Evolutionary conservation across 2,113 vertebrate genomes (phyloP).

Genomic region (Cavia aperea): DNA sequence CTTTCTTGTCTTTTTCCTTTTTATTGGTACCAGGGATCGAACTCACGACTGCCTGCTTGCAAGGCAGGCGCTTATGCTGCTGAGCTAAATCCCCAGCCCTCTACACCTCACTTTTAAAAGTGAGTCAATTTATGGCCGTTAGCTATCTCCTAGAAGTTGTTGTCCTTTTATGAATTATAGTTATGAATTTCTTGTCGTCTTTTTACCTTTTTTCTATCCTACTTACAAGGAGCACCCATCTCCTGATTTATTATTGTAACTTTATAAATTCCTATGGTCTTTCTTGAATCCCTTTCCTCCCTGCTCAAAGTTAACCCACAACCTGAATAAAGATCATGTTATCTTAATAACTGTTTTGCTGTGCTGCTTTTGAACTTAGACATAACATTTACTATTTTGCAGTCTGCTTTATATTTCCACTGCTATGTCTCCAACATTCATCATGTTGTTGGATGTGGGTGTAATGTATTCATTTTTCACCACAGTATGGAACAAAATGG

Average conservation of each 20-base stretch:
- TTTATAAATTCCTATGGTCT: neutral
- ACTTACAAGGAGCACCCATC: neutral
- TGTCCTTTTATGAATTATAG: neutral
- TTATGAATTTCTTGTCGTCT: neutral
- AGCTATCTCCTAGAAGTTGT: neutral
- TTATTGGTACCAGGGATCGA: no score
- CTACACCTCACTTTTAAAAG: neutral
- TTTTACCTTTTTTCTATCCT: neutral
- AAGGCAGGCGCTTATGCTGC: no score
- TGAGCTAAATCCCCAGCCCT: no score
- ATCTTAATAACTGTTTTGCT: neutral
- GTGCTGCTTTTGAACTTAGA: constrained; percentile 17
- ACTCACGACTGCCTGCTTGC: no score
- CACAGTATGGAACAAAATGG: neutral
- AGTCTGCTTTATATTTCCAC: neutral
- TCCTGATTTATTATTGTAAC: neutral
- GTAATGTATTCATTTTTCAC: neutral
- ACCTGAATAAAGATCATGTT: neutral
- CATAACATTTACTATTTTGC: neutral
- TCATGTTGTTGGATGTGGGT: neutral
- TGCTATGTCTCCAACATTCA: neutral
- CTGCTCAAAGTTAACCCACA: neutral
- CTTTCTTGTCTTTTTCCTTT: no score
- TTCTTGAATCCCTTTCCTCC: neutral
- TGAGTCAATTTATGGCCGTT: neutral